Conservation (phyloP, 2,888 invertebrate genomes). For the Hydroisotoma schaefferi region DNA sequence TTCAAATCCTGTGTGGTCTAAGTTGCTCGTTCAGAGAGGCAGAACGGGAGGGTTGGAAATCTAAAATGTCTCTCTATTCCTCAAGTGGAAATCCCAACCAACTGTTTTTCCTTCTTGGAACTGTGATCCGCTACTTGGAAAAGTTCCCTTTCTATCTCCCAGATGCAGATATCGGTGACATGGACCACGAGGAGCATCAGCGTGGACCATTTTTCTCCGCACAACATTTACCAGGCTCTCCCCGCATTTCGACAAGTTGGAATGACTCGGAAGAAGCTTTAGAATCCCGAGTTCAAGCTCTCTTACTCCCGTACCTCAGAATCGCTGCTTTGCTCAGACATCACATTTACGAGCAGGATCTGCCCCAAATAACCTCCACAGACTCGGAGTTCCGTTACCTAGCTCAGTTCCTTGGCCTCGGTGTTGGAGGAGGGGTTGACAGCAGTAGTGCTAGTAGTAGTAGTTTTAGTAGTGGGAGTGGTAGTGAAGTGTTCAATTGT, state of each 20-base stretch:
- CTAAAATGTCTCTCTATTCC: slow-evolving; percentile 31
- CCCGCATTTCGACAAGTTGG: too few species aligned
- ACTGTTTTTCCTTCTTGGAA: slow-evolving; percentile 49
- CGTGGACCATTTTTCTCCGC: too few species aligned
- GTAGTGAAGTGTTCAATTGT: not conserved
- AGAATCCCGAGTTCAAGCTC: slow-evolving; percentile 64
- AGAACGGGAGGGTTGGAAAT: slow-evolving; percentile 57
- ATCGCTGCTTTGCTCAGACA: slow-evolving; percentile 76
- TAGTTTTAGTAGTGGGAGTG: not conserved
- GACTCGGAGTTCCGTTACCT: slow-evolving; percentile 72
- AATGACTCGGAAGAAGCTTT: slow-evolving; percentile 51
- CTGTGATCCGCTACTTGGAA: slow-evolving; percentile 56
- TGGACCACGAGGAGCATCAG: slow-evolving; percentile 33
- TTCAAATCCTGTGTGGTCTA: slow-evolving; percentile 80
- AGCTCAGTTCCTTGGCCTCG: slow-evolving; percentile 73
- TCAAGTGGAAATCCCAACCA: slow-evolving; percentile 36
- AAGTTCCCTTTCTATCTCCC: slow-evolving; percentile 63
- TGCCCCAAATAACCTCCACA: slow-evolving; percentile 52
- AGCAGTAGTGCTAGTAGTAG: not conserved
- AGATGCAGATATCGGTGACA: slow-evolving; percentile 53
- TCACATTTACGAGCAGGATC: slow-evolving; percentile 64
- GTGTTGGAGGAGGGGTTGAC: slow-evolving; percentile 9
- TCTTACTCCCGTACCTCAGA: slow-evolving; percentile 79
- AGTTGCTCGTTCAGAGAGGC: slow-evolving; percentile 65
- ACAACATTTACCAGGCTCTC: too few species aligned